A percentile compares a stretch with the other conserved stretches of the same genome.
phyloP scores from a whole-genome alignment of 2,113 vertebrate species.

The Phocoena phocoena region DNA sequence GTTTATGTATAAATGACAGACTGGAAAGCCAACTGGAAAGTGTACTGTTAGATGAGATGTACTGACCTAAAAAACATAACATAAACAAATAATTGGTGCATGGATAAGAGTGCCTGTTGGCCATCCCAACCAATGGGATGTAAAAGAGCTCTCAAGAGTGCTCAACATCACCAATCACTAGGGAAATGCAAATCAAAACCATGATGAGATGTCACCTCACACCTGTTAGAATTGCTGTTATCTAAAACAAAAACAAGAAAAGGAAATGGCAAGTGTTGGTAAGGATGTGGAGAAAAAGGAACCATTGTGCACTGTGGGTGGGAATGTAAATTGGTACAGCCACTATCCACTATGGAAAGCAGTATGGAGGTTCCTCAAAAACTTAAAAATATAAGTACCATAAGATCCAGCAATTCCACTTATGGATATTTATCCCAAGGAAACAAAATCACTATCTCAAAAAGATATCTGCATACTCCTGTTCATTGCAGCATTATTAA shows the following conservation, averaged over 20 bases:
- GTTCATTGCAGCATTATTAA: fast-evolving
- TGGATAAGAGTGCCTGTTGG: background rate
- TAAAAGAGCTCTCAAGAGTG: background rate
- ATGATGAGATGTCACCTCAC: background rate
- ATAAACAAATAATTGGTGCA: background rate
- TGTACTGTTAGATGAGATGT: background rate
- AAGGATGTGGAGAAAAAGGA: background rate
- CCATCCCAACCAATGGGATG: background rate
- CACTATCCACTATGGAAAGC: background rate
- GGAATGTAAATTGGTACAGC: background rate
- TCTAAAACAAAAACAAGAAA: background rate
- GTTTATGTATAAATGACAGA: background rate
- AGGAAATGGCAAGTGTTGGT: background rate
- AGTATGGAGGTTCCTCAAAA: background rate
- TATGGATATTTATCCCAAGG: background rate
- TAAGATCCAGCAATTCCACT: background rate
- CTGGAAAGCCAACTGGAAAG: background rate
- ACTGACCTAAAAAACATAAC: background rate
- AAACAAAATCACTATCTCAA: background rate
- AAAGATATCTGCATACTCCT: background rate
- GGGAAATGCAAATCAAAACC: background rate
- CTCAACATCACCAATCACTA: background rate
- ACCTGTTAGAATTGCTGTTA: background rate
- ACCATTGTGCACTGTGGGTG: fast-evolving
- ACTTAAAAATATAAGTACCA: no score